Evolutionary conservation across 2,797 vertebrate species (phyloP), one percentile per base, ranked within the genome.

Genomic region (Hydrocynus forskahlii): DNA sequence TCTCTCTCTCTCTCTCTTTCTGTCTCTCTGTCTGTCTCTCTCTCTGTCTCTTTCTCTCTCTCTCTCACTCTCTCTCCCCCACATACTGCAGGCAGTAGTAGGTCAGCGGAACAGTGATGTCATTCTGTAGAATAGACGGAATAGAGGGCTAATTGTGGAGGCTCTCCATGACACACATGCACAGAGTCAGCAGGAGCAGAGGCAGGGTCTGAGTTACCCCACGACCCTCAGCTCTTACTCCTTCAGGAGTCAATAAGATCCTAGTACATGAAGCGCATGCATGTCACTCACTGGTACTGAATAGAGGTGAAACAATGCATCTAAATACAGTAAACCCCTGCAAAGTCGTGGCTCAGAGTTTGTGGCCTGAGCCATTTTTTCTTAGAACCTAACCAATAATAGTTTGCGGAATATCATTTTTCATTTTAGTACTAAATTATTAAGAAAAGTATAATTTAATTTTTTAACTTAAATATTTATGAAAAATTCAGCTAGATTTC

Each of bases 111-210:
- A 86, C 62, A 77, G 52, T 92, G 90, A 94, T 88, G 89, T 93
- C 89, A 92, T 85, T 79, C 63, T 77, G 38, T 67, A 38, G 38
- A 43, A 19, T 9, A 43, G 38, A 79, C 35, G 64, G 82, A 82
- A 93, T 89, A 93, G 89, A 90, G 87, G 79, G 54, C 60, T 79
- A 83, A 86, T 91, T 93, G 92, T 93, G 81, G 80, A 60, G 21
- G 23, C 50, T 10, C 19, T 80, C 55, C 66, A 64, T 80, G 55
- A 40, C 17, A 21, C 66, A 68, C 21, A 57, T 62, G 16, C 66
- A 45, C 25, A 62, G 71, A 83, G 76, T 81, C 72, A 81, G 48
- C 12, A 29, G 77, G 67, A 78, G 83, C 75, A 67, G 35, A 63
- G 83, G 25, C 62, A 14, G 35, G 67, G 19, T 69, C 40, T 69